phyloP scores from a whole-genome alignment of 2,113 vertebrate genomes.

The Megaceryle torquata region DNA sequence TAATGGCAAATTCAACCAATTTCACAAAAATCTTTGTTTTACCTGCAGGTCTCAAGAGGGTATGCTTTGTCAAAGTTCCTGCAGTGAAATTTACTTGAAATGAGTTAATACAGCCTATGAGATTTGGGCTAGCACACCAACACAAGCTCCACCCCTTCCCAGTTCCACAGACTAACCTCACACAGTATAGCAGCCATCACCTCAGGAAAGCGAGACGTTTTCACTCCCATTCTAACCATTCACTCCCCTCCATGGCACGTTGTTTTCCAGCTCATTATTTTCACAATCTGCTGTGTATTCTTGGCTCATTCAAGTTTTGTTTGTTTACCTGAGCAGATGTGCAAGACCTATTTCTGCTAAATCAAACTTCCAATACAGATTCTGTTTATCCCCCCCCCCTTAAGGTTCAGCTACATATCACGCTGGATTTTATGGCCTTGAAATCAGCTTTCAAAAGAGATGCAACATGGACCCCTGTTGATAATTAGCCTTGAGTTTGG shows the following conservation, averaged over 20 bases:
- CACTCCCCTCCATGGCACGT: fast-evolving
- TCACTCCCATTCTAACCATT: not conserved
- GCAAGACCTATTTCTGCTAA: not conserved
- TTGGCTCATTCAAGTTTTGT: not conserved
- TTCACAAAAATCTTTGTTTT: not conserved
- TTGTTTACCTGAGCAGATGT: too few species aligned
- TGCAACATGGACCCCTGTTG: not conserved
- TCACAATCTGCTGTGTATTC: not conserved
- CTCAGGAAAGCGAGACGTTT: not conserved
- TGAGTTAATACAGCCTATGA: not conserved
- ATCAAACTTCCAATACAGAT: not conserved
- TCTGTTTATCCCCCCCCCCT: not conserved
- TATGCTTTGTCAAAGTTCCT: not conserved
- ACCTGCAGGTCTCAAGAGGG: not conserved
- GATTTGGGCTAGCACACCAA: not conserved
- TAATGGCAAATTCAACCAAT: not conserved
- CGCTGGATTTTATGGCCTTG: not conserved
- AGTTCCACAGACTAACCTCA: not conserved
- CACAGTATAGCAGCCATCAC: not conserved
- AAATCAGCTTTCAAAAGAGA: not conserved
- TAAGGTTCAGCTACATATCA: not conserved
- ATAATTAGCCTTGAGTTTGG: not conserved
- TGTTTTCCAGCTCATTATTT: not conserved
- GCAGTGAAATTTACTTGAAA: not conserved
- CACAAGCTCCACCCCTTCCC: not conserved